phyloP scores from a whole-genome alignment of 2,888 invertebrate genomes.

The Ceratothoa steindachneri region DNA sequence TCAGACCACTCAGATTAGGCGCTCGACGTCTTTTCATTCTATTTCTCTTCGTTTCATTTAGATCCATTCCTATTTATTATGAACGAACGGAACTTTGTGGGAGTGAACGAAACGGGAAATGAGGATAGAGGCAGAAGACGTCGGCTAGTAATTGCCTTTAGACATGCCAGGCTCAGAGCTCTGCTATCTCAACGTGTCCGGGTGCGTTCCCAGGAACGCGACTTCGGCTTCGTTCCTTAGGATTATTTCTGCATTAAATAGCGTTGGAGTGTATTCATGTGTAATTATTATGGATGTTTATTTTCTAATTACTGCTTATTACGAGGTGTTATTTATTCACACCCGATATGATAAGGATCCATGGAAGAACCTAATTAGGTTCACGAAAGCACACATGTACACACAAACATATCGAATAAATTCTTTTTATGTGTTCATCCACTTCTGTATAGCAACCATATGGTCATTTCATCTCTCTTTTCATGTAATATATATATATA shows the following conservation, averaged over 20 bases:
- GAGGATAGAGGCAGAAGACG: slow-evolving; percentile 7
- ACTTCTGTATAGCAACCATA: neutral
- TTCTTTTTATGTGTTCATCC: neutral
- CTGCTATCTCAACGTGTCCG: slow-evolving; percentile 9
- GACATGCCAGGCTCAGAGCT: slow-evolving; percentile 10
- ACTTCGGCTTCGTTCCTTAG: neutral
- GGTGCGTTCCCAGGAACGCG: neutral
- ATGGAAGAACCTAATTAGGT: neutral
- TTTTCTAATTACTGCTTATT: neutral
- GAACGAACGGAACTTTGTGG: neutral
- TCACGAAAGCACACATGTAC: neutral
- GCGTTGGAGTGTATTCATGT: neutral
- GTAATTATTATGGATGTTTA: slow-evolving; percentile 10
- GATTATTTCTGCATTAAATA: neutral
- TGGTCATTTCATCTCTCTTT: neutral
- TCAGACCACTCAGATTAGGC: slow-evolving; percentile 13
- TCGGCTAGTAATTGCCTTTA: slow-evolving; percentile 11
- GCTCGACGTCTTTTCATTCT: slow-evolving; percentile 3
- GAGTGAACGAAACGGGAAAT: neutral
- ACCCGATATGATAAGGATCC: neutral
- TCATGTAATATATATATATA: neutral
- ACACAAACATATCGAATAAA: neutral
- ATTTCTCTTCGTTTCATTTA: neutral
- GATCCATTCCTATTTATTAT: neutral
- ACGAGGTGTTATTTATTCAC: slow-evolving; percentile 13